phyloP scores from a whole-genome alignment of 2,797 vertebrate genomes.

The Tolypeutes matacus region DNA sequence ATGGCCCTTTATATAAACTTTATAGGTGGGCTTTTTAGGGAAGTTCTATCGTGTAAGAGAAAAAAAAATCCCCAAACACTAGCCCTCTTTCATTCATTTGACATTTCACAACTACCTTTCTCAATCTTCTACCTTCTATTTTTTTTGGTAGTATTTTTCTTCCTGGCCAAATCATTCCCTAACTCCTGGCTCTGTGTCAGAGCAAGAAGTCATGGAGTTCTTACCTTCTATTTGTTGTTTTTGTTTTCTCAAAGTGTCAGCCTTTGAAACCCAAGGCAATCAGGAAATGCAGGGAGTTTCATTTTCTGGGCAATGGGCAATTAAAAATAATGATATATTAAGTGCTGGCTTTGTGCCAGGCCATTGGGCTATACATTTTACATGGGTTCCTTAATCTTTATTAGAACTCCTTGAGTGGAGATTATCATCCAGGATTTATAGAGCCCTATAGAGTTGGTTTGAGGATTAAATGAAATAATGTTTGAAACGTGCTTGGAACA shows the following conservation, averaged over 20 bases:
- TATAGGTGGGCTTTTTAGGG: not conserved
- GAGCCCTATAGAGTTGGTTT: not conserved
- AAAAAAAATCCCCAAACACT: not conserved
- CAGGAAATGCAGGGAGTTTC: constrained; percentile 49
- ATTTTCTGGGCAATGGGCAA: constrained; percentile 52
- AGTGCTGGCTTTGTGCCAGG: not conserved
- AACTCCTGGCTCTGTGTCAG: not conserved
- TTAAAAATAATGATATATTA: constrained; percentile 68
- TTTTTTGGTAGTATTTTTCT: constrained; percentile 24
- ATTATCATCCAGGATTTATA: constrained; percentile 9
- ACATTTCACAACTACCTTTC: not conserved
- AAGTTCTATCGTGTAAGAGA: not conserved
- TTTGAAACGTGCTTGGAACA: constrained; percentile 53
- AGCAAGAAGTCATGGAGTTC: not conserved
- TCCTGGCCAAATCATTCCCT: not conserved
- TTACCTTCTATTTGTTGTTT: constrained; percentile 18
- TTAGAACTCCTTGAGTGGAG: not conserved
- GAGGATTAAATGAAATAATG: constrained; percentile 42
- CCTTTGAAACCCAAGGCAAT: constrained; percentile 35
- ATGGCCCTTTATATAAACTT: not conserved
- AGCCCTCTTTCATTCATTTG: constrained; percentile 22
- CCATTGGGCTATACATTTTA: not conserved
- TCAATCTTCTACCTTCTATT: constrained; percentile 29
- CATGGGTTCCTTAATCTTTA: constrained; percentile 53
- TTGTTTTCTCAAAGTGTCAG: constrained; percentile 44